These are phyloP conservation scores for Epinephelus moara DNA, from an alignment of 2,113 vertebrate genomes.

Conservation along the genomic window DNA sequence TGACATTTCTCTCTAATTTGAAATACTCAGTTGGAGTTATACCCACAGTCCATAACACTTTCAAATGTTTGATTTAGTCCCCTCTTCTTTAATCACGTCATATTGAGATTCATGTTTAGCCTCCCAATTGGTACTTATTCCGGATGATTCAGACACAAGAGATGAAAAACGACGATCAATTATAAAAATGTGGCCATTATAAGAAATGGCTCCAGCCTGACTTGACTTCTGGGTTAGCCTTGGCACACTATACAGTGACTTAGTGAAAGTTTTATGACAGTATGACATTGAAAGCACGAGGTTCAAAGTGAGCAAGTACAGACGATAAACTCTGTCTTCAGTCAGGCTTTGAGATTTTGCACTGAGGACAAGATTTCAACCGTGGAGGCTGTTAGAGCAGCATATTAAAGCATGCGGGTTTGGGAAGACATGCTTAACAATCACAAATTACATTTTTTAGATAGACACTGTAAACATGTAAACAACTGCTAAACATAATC, in stretches of 20 bases:
- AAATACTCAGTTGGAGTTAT: slow-evolving; percentile 9
- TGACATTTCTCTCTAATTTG: background rate
- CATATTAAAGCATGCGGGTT: background rate
- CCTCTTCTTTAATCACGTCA: slow-evolving; percentile 15
- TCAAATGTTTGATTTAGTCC: slow-evolving; percentile 42
- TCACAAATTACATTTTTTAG: too few relatives aligned
- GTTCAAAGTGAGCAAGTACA: slow-evolving; percentile 6
- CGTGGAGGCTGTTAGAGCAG: background rate
- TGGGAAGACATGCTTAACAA: background rate
- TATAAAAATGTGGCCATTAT: slow-evolving; percentile 28
- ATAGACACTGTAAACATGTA: too few relatives aligned
- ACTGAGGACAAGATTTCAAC: background rate
- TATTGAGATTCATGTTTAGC: slow-evolving; percentile 33
- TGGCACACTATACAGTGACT: slow-evolving; percentile 26
- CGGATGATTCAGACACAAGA: slow-evolving; percentile 13
- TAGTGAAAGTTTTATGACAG: slow-evolving; percentile 27
- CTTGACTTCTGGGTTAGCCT: slow-evolving; percentile 23
- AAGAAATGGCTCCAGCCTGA: slow-evolving; percentile 3
- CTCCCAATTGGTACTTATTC: background rate
- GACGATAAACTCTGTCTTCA: background rate
- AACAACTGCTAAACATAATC: too few relatives aligned
- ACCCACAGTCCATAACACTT: slow-evolving; percentile 8
- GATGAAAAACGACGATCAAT: slow-evolving; percentile 25
- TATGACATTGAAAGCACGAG: slow-evolving; percentile 3
- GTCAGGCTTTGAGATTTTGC: background rate